A percentile compares a stretch with the other conserved stretches of the same genome.
These are phyloP conservation scores for Dryobates pubescens DNA, from an alignment of 2,797 vertebrate genomes.

Conservation along the genomic window DNA sequence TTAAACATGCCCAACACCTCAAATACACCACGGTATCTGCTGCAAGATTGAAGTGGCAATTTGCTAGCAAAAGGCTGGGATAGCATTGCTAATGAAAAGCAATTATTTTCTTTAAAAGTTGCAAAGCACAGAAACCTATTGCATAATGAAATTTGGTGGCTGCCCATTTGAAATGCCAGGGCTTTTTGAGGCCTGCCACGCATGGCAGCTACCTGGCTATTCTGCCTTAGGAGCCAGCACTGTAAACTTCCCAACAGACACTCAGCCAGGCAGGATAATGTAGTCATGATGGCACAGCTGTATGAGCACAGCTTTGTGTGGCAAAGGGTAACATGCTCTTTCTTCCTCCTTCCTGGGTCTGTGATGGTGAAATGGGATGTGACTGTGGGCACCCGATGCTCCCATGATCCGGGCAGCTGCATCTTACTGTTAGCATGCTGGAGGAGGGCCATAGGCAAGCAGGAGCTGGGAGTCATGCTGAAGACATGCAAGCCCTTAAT, in stretches of 20 bases:
- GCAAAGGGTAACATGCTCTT: neutral
- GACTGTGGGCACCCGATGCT: neutral
- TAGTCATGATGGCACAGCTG: rapidly evolving
- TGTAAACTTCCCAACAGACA: neutral
- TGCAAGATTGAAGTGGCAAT: neutral
- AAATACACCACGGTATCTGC: neutral
- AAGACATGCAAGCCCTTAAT: neutral
- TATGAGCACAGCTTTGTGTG: neutral
- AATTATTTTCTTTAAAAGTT: neutral
- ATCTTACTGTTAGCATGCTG: rapidly evolving
- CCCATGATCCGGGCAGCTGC: rapidly evolving
- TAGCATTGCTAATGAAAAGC: neutral
- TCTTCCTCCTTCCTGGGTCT: neutral
- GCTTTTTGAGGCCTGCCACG: neutral
- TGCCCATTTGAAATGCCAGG: neutral
- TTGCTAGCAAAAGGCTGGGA: neutral
- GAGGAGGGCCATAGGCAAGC: neutral
- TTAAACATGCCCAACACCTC: neutral
- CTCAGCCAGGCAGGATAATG: neutral
- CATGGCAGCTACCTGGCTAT: neutral
- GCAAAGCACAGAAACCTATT: neutral
- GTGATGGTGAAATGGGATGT: neutral
- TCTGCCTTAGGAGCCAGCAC: neutral
- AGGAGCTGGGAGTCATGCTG: neutral
- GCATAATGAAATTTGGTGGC: neutral